Percentiles rank a stretch among this genome's conserved stretches.
phyloP scores from a whole-genome alignment of 2,113 vertebrate species.

The Gallinago media region DNA sequence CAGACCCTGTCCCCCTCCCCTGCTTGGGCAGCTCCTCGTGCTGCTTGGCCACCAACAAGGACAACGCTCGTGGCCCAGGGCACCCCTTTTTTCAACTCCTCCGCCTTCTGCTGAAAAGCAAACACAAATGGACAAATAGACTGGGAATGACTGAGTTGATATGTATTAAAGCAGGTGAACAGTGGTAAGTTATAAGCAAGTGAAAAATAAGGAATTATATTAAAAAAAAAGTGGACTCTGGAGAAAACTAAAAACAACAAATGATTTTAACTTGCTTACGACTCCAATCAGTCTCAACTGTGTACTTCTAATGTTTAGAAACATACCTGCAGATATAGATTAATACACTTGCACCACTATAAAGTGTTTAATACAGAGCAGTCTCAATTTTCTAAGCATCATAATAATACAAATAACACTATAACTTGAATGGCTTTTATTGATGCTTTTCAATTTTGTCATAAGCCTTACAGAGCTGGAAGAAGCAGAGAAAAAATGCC shows the following conservation, averaged over 20 bases:
- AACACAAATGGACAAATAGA: not conserved
- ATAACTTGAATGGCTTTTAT: not conserved
- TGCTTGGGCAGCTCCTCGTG: accelerated
- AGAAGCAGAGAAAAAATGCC: not conserved
- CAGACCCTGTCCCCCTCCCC: not conserved
- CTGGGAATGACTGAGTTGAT: not conserved
- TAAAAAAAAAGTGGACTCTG: not conserved
- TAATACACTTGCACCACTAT: not conserved
- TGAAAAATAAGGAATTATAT: not conserved
- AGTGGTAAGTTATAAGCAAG: not conserved
- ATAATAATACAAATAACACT: not conserved
- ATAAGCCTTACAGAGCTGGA: not conserved
- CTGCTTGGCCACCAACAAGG: not conserved
- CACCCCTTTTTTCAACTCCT: not conserved
- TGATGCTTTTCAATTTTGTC: not conserved
- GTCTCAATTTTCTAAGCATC: not conserved
- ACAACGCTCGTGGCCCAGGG: not conserved
- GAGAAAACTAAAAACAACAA: not conserved
- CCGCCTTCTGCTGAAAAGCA: not conserved
- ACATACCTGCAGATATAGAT: not conserved
- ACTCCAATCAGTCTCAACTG: not conserved
- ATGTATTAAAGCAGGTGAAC: accelerated
- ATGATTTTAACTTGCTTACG: not conserved
- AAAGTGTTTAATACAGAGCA: not conserved
- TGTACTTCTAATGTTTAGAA: not conserved